Percentiles rank a stretch among this genome's conserved stretches.
Conservation (phyloP, 2,113 vertebrate genomes). For the Ceratotherium simum region DNA sequence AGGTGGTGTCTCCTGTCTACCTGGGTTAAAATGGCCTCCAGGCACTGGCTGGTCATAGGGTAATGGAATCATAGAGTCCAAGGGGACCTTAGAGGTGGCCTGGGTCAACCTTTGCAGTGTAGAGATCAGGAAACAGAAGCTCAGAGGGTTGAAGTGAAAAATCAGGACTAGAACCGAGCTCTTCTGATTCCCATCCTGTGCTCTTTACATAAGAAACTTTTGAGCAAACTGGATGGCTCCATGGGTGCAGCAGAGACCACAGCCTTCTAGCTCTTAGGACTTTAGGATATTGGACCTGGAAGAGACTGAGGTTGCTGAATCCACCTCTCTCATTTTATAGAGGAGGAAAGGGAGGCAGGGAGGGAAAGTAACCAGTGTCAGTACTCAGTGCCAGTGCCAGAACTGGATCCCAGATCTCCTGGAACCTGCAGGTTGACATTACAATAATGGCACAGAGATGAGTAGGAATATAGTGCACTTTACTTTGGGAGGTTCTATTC, state of each 20-base stretch:
- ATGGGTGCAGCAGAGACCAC: not conserved
- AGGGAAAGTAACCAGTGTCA: not conserved
- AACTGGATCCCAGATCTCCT: not conserved
- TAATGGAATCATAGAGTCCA: not conserved
- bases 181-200: not conserved
- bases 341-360: not conserved
- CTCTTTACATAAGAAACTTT: not conserved
- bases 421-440: not conserved
- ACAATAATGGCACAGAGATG: not conserved
- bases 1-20: not conserved
- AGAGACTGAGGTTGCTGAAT: not conserved
- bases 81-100: not conserved
- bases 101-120: not conserved
- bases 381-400: not conserved
- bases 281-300: not conserved
- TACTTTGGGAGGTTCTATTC: not conserved
- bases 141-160: not conserved
- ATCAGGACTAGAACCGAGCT: not conserved
- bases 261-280: not conserved
- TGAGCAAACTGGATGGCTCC: not conserved
- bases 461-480: not conserved
- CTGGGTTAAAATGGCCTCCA: not conserved
- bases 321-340: not conserved
- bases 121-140: not conserved
- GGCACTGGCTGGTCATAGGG: not conserved